Percentiles rank a stretch among this genome's conserved stretches.
Evolutionary conservation across 2,888 invertebrate genomes (phyloP).

Genomic region (Drosophila antonietae): DNA sequence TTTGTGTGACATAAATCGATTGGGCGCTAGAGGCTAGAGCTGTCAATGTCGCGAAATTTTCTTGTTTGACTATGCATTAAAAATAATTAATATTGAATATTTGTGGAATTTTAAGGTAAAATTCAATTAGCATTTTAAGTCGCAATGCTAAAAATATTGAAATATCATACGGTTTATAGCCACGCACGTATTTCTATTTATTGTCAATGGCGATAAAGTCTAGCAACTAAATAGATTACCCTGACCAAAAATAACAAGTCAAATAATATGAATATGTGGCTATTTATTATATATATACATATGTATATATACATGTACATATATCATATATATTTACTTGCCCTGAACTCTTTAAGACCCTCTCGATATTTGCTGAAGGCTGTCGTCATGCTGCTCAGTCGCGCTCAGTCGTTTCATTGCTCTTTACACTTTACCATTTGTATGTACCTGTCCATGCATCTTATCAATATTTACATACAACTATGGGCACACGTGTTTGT

Average conservation of each 20-base stretch:
- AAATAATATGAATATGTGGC: slow-evolving; percentile 12
- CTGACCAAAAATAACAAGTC: slow-evolving; percentile 15
- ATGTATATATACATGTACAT: slow-evolving; percentile 1
- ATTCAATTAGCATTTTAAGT: slow-evolving; percentile 71
- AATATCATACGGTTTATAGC: not conserved
- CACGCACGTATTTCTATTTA: slow-evolving; percentile 45
- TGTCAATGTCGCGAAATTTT: slow-evolving; percentile 9
- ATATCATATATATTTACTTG: slow-evolving; percentile 25
- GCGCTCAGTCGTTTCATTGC: slow-evolving; percentile 16
- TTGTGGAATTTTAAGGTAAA: slow-evolving; percentile 50
- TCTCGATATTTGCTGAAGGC: slow-evolving; percentile 42
- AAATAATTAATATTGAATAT: slow-evolving; percentile 60
- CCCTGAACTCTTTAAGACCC: slow-evolving; percentile 26
- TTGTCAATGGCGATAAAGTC: slow-evolving; percentile 49
- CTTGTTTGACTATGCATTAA: slow-evolving; percentile 69
- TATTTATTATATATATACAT: not conserved
- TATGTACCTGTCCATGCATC: slow-evolving; percentile 40
- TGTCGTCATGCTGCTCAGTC: slow-evolving; percentile 37
- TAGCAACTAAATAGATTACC: slow-evolving; percentile 52
- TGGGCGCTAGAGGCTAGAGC: slow-evolving; percentile 42
- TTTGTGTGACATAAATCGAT: slow-evolving; percentile 69
- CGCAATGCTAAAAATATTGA: slow-evolving; percentile 53
- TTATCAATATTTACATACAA: slow-evolving; percentile 79
- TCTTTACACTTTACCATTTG: slow-evolving; percentile 25
- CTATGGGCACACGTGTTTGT: slow-evolving; percentile 41